Conservation (phyloP, 2,888 invertebrate genomes). For the Caenorhabditis angaria region DNA sequence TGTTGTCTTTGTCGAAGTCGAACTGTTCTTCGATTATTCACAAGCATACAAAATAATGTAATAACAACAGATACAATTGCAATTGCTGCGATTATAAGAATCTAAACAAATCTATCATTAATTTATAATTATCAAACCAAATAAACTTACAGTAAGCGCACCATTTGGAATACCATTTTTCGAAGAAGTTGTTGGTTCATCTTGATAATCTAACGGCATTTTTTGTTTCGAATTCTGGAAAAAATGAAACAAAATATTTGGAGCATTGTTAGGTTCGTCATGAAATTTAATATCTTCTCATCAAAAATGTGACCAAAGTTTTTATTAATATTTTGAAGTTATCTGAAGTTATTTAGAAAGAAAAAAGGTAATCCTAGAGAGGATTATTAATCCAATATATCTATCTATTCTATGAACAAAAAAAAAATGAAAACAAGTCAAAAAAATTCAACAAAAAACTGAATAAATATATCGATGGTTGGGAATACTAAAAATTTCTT, state of each 20-base stretch:
- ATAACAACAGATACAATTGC: slow-evolving; percentile 53
- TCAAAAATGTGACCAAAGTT: too few relatives aligned
- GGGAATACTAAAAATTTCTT: neutral
- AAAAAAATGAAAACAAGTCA: too few relatives aligned
- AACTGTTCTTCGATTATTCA: slow-evolving; percentile 43
- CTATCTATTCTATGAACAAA: neutral
- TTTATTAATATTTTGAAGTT: too few relatives aligned
- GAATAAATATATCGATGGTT: neutral
- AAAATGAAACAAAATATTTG: neutral
- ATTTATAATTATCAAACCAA: neutral
- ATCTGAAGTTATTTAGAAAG: too few relatives aligned
- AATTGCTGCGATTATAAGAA: slow-evolving; percentile 47
- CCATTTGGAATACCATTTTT: slow-evolving; percentile 51
- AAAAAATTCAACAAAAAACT: neutral
- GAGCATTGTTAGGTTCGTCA: too few relatives aligned
- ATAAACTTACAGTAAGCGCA: slow-evolving; percentile 38
- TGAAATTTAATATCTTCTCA: too few relatives aligned
- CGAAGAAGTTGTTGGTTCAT: slow-evolving; percentile 33
- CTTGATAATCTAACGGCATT: slow-evolving; percentile 46
- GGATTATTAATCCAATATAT: too few relatives aligned
- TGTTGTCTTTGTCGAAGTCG: slow-evolving; percentile 40
- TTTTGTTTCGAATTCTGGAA: neutral
- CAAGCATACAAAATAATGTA: slow-evolving; percentile 53
- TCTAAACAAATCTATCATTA: slow-evolving; percentile 14
- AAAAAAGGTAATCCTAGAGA: too few relatives aligned